Percentiles rank a stretch among this genome's conserved stretches.
phyloP scores from a whole-genome alignment of 2,888 invertebrate species.

The Amphipyra tragopoginis region DNA sequence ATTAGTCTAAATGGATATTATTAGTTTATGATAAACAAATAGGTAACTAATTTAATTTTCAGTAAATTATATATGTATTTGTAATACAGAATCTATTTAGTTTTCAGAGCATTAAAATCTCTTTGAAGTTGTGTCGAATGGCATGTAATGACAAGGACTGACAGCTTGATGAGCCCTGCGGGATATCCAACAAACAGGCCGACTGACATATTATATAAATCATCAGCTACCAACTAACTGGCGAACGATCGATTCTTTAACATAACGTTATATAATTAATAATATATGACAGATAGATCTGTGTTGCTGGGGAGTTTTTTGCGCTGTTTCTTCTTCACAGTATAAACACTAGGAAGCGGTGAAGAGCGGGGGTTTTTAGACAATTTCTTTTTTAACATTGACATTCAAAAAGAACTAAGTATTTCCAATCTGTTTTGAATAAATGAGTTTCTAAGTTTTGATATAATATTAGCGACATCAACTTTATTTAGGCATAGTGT shows the following conservation, averaged over 20 bases:
- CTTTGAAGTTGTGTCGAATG: conserved; percentile 24
- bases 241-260: neutral
- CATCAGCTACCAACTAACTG: conserved; percentile 14
- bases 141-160: conserved; percentile 37
- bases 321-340: no score
- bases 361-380: no score
- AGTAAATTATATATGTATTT: neutral
- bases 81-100: conserved; percentile 18
- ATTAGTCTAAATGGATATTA: conserved; percentile 27
- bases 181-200: conserved; percentile 12
- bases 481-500: neutral
- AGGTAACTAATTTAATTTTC: conserved; percentile 20
- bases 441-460: no score
- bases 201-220: conserved; percentile 25
- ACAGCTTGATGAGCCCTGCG: conserved; percentile 28
- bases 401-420: no score
- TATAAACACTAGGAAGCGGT: no score
- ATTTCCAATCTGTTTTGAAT: no score
- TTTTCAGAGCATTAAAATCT: conserved; percentile 19
- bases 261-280: no score
- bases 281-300: no score
- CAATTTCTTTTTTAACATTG: no score
- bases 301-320: no score
- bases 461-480: no score
- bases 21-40: conserved; percentile 22